Percentiles rank a stretch among this genome's conserved stretches.
phyloP scores from a whole-genome alignment of 2,797 vertebrate genomes.

The Microctenopoma stevenorrisi region DNA sequence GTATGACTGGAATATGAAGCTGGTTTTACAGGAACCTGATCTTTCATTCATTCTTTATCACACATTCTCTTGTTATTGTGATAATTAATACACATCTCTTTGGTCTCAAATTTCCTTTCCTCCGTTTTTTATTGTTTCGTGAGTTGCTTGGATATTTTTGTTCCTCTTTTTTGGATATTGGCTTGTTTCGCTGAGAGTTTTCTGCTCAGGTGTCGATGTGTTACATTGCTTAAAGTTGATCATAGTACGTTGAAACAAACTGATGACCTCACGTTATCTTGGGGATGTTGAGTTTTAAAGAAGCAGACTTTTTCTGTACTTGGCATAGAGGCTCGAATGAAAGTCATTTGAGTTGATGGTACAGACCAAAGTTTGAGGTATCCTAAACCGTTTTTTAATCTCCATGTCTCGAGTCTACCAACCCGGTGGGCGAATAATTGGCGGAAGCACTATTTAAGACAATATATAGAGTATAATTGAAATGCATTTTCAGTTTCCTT shows the following conservation, averaged over 20 bases:
- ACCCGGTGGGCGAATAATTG: background rate
- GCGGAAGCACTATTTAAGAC: background rate
- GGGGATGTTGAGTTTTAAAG: background rate
- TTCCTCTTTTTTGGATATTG: background rate
- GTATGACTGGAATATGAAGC: slow-evolving; percentile 2
- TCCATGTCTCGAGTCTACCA: background rate
- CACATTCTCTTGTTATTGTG: background rate
- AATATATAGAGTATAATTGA: background rate
- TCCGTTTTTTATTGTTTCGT: slow-evolving; percentile 3
- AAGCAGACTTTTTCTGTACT: no score
- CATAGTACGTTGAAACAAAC: background rate
- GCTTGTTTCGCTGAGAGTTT: background rate
- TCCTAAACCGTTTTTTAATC: background rate
- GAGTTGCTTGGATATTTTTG: background rate
- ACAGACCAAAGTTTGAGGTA: background rate
- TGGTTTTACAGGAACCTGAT: background rate
- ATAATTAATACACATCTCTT: background rate
- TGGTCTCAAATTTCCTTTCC: background rate
- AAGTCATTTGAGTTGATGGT: no score
- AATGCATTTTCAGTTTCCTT: background rate
- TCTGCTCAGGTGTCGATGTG: no score
- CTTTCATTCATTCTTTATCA: background rate
- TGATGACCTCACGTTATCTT: no score
- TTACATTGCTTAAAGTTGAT: background rate
- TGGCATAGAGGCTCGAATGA: no score